Conservation (phyloP, 1,140 invertebrate genomes). For the Coboldia fuscipes region DNA sequence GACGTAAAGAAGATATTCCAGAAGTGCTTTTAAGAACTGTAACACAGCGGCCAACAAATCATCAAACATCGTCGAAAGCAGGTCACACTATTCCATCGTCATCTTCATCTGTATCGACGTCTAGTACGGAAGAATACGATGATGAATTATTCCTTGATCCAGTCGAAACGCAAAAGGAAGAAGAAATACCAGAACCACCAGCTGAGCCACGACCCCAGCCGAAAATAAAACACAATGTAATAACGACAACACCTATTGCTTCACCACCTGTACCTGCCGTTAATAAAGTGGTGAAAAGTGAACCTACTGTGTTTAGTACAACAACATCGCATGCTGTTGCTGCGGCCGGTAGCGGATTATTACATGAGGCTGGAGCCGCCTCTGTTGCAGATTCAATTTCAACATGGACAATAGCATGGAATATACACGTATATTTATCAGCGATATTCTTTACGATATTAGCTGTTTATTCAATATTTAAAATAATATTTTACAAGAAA, state of each 20-base stretch:
- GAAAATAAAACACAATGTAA: constrained; percentile 6
- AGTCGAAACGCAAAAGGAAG: background rate
- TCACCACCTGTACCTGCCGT: too few species aligned
- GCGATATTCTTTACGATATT: constrained; percentile 62
- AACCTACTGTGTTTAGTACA: too few species aligned
- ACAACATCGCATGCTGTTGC: constrained; percentile 20
- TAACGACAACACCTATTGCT: constrained; percentile 9
- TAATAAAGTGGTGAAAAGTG: too few species aligned
- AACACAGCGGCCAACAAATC: constrained; percentile 26
- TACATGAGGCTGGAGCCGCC: constrained; percentile 13
- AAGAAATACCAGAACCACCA: background rate
- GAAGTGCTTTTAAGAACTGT: constrained; percentile 45
- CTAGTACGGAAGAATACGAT: constrained; percentile 1
- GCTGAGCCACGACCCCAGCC: constrained; percentile 1
- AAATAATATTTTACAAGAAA: constrained; percentile 58
- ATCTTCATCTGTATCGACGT: background rate
- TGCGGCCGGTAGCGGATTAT: constrained; percentile 14
- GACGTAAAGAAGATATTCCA: constrained; percentile 53
- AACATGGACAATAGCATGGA: constrained; percentile 69
- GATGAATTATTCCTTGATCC: constrained; percentile 1
- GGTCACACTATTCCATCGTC: background rate
- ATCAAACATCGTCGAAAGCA: too few species aligned
- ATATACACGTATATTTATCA: constrained; percentile 67
- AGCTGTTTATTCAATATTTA: constrained; percentile 60
- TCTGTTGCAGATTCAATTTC: too few species aligned